Evolutionary conservation across 30 jellyfish, hydroid and myxozoan genomes (phyloP), one percentile per base, ranked within the genome.

Genomic region (Cassiopea andromeda): DNA sequence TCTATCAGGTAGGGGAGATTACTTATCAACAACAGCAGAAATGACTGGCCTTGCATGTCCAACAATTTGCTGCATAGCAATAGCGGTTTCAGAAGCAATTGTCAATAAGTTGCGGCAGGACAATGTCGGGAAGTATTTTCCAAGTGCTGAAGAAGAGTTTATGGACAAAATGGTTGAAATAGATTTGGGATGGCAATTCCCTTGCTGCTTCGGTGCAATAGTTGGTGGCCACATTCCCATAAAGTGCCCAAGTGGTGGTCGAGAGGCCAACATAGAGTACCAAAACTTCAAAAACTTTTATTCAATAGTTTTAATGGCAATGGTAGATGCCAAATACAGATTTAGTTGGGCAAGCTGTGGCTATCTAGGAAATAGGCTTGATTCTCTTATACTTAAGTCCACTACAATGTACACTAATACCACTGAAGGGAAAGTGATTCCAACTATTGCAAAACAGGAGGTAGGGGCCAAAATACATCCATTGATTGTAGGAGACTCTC

Each of bases 181-280:
- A 27, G 38, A 27, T 0, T 27, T 27, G 38, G 38, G 38, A 27
- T 27, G 38, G 38, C 38, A 27, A 27, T 27, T 27, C 38, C 96
- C 92, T 50, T 88, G 17, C 66, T 46, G 85, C 76, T 88, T 80
- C 87, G 85, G 82, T 18, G 91, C 96, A n/a, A 78, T 88, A 15
- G 96, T 78, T 78, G 96, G 96, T 60, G 78, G 96, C 87, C 96
- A 88, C 70, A 64, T 87, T 3, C 94, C 90, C 46, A 77, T 87
- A 77, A 87, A 87, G 67, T 87, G 90, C 83, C 96, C 96, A 54
- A 3, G 10, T 54, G 64, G 64, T 6, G 64, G 64, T 10, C 12
- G 7, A 10, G 64, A 54, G 64, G 64, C 64, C 7, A 3, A 10
- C 64, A 54, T 3, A 54, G 64, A 88, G 74, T 88, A 88, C 57